Conservation (phyloP, 2,113 vertebrate genomes). For the Sakesphorus luctuosus region DNA sequence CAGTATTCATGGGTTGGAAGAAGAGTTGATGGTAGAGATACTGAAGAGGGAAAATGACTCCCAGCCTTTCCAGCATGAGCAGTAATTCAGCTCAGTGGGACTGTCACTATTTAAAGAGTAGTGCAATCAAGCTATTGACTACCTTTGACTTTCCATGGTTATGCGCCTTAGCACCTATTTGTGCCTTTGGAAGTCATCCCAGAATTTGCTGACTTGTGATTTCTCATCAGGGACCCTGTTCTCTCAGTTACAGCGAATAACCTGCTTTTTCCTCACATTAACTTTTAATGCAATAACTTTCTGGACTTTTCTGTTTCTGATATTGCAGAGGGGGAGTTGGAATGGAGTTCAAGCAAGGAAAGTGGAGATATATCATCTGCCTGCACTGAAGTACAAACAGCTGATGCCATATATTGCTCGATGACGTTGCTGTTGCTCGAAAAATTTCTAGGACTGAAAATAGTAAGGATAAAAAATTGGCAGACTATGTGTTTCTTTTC, state of each 20-base stretch:
- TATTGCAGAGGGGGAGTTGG: background rate
- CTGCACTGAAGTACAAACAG: background rate
- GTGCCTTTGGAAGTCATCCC: slow-evolving; percentile 34
- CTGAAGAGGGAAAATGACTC: background rate
- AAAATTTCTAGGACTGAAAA: background rate
- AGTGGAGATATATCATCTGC: background rate
- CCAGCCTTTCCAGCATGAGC: background rate
- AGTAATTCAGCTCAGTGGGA: background rate
- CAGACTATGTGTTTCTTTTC: background rate
- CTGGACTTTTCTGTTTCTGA: background rate
- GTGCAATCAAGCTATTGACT: background rate
- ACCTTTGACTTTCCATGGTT: background rate
- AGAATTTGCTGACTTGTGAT: slow-evolving; percentile 27
- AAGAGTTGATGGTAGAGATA: background rate
- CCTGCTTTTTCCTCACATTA: background rate
- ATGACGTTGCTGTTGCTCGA: background rate
- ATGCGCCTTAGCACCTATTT: background rate
- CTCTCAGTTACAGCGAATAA: background rate
- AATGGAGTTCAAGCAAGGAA: background rate
- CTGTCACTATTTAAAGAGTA: background rate
- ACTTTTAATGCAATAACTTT: background rate
- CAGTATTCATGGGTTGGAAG: background rate
- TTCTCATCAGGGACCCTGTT: background rate
- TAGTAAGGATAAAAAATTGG: background rate
- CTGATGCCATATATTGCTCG: background rate